These are phyloP conservation scores for Apaloderma vittatum DNA, from an alignment of 2,113 vertebrate genomes.

Conservation along the genomic window DNA sequence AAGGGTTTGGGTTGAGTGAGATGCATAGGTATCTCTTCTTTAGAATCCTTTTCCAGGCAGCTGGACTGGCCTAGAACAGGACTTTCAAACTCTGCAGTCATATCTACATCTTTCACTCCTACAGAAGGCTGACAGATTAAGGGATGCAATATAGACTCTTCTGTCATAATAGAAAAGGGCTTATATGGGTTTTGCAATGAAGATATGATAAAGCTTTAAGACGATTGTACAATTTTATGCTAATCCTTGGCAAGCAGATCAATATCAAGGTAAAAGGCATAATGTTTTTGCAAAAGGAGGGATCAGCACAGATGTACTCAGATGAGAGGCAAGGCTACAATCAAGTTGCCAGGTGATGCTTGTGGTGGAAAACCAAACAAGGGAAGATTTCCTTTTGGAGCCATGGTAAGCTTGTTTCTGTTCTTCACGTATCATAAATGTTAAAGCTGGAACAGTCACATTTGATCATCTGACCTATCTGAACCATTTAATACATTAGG, in stretches of 20 bases:
- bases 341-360: conserved; percentile 8
- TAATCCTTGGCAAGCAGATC: conserved; percentile 50
- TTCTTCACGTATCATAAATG: not conserved
- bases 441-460: not conserved
- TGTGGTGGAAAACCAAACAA: conserved; percentile 26
- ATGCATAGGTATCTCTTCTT: not conserved
- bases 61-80: not conserved
- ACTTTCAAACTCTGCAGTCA: conserved; percentile 39
- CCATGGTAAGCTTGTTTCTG: not conserved
- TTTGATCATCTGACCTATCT: not conserved
- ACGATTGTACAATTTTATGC: conserved; percentile 23
- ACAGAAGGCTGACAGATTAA: conserved; percentile 48
- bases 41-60: not conserved
- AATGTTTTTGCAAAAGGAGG: conserved; percentile 20
- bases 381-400: not conserved
- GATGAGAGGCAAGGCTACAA: conserved; percentile 4
- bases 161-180: conserved; percentile 35
- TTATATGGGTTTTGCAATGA: conserved; percentile 39
- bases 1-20: not conserved
- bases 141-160: not conserved
- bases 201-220: conserved; percentile 45
- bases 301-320: not conserved
- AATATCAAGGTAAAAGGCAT: conserved; percentile 35
- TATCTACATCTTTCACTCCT: conserved; percentile 33
- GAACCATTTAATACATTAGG: not conserved